Conservation (phyloP, 2,888 invertebrate genomes). For the Drosophila nigricruria region DNA sequence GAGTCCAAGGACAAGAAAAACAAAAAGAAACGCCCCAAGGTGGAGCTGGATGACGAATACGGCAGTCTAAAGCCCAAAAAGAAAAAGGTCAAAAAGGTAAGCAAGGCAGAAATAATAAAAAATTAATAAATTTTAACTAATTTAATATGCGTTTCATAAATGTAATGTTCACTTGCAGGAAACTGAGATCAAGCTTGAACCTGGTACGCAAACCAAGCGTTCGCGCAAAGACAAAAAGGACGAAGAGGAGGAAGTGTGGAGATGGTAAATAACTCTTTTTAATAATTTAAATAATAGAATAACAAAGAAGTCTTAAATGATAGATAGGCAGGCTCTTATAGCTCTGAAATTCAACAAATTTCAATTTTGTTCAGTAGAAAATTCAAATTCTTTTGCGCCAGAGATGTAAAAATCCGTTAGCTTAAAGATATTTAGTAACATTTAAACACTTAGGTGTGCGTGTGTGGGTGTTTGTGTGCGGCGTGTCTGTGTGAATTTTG, state of each 20-base stretch:
- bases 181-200: slow-evolving; percentile 67
- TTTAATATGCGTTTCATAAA: background rate
- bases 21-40: slow-evolving; percentile 87
- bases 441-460: background rate
- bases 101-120: background rate
- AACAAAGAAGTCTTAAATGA: background rate
- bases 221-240: slow-evolving; percentile 90
- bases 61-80: slow-evolving; percentile 86
- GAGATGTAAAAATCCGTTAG: background rate
- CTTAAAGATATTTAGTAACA: background rate
- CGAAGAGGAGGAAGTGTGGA: slow-evolving; percentile 94
- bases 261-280: slow-evolving; percentile 89
- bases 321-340: background rate
- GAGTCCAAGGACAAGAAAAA: slow-evolving; percentile 87
- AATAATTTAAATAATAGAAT: background rate
- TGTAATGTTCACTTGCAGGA: slow-evolving; percentile 51
- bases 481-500: slow-evolving; percentile 39
- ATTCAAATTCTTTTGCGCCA: background rate
- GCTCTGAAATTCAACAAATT: background rate
- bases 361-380: background rate
- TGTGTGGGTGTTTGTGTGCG: slow-evolving; percentile 1
- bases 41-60: slow-evolving; percentile 87
- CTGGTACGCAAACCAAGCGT: slow-evolving; percentile 87
- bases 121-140: background rate
- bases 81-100: slow-evolving; percentile 86